Conservation (phyloP, 2,113 vertebrate genomes). For the Clarias macrocephalus region DNA sequence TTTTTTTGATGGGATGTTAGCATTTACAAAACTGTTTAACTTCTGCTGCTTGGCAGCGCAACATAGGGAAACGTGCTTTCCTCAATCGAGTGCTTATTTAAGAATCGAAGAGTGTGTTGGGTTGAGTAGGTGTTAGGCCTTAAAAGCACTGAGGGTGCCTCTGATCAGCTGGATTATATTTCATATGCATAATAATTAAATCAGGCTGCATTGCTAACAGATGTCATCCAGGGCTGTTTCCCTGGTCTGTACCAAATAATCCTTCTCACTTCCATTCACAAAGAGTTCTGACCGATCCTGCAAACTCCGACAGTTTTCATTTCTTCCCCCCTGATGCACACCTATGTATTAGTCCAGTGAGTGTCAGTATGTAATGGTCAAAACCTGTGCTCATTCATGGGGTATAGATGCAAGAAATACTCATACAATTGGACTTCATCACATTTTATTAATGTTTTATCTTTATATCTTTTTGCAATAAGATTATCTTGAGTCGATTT, state of each 20-base stretch:
- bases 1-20: constrained; percentile 9
- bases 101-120: constrained; percentile 36
- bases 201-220: constrained; percentile 71
- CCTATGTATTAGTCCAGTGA: not conserved
- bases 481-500: not conserved
- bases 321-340: not conserved
- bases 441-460: not conserved
- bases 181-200: constrained; percentile 66
- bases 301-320: not conserved
- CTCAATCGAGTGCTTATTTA: constrained; percentile 35
- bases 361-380: not conserved
- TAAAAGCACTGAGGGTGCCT: constrained; percentile 37
- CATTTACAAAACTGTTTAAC: constrained; percentile 10
- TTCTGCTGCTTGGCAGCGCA: constrained; percentile 7
- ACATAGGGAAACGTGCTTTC: constrained; percentile 15
- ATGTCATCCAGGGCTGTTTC: constrained; percentile 63
- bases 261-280: not conserved
- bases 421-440: not conserved
- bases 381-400: not conserved
- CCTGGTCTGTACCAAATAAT: constrained; percentile 58
- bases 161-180: constrained; percentile 59
- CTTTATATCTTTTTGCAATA: not conserved
- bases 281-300: not conserved
- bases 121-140: constrained; percentile 43
- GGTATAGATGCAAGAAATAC: not conserved